These are phyloP conservation scores for Pseudonaja textilis DNA, from an alignment of 2,113 vertebrate species.

Conservation along the genomic window DNA sequence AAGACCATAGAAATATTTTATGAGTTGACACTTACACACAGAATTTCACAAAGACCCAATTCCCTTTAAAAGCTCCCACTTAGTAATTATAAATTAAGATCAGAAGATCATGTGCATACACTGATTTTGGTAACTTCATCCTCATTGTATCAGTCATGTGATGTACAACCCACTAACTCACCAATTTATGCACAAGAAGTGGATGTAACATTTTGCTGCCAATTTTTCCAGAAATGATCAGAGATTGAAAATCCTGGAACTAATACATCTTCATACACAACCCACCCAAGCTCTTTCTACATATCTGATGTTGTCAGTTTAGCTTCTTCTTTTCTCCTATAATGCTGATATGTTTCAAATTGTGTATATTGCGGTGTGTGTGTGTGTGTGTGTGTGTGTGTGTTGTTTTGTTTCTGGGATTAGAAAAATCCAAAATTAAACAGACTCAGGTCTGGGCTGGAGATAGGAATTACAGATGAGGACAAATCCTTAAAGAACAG, in stretches of 20 bases:
- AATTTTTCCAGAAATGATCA: rapidly evolving
- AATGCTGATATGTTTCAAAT: background rate
- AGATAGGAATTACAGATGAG: too few species aligned
- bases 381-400: too few species aligned
- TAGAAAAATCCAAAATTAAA: too few species aligned
- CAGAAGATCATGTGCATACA: rapidly evolving
- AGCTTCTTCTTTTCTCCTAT: background rate
- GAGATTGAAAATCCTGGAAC: background rate
- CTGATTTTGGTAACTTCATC: background rate
- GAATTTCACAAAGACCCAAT: background rate
- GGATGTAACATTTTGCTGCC: rapidly evolving
- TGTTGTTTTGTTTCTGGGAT: background rate
- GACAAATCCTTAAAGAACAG: too few species aligned
- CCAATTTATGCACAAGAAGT: background rate
- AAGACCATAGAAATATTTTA: too few species aligned
- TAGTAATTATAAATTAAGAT: background rate
- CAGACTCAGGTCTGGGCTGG: too few species aligned
- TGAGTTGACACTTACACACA: background rate
- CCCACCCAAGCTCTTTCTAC: background rate
- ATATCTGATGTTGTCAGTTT: slow-evolving; percentile 17
- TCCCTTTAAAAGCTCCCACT: background rate
- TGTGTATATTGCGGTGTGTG: background rate
- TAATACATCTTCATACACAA: background rate
- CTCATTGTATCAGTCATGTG: background rate
- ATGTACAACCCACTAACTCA: background rate